Evolutionary conservation across 2,888 invertebrate species (phyloP).

Genomic region (Alviniconcha strummeri): DNA sequence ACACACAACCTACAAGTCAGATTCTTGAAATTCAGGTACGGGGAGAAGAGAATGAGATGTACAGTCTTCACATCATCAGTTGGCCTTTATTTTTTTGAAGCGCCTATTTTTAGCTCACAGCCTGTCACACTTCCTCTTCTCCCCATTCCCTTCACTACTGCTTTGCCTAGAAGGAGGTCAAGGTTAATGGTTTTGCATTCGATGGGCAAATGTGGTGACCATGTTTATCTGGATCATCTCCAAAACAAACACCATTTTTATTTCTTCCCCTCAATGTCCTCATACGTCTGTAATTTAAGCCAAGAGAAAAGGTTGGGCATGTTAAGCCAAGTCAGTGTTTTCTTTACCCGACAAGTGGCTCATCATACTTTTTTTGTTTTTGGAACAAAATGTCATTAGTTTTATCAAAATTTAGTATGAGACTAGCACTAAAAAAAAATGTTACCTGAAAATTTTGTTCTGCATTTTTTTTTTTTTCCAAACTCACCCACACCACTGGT

Average conservation of each 20-base stretch:
- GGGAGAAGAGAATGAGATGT: slow-evolving; percentile 9
- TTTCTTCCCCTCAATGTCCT: neutral
- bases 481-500: neutral
- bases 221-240: neutral
- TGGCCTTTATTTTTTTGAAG: neutral
- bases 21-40: neutral
- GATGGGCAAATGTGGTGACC: slow-evolving; percentile 17
- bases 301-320: neutral
- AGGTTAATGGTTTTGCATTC: neutral
- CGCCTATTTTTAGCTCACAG: neutral
- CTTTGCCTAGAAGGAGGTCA: neutral
- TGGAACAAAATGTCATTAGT: neutral
- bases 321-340: neutral
- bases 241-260: neutral
- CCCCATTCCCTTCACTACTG: neutral
- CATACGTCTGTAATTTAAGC: neutral
- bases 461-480: neutral
- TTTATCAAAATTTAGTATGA: neutral
- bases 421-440: too few relatives aligned
- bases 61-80: neutral
- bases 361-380: neutral
- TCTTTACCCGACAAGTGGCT: neutral
- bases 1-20: neutral
- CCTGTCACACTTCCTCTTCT: neutral
- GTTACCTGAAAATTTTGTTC: neutral